Evolutionary conservation across 2,113 vertebrate genomes (phyloP).

Genomic region (Mobula hypostoma): DNA sequence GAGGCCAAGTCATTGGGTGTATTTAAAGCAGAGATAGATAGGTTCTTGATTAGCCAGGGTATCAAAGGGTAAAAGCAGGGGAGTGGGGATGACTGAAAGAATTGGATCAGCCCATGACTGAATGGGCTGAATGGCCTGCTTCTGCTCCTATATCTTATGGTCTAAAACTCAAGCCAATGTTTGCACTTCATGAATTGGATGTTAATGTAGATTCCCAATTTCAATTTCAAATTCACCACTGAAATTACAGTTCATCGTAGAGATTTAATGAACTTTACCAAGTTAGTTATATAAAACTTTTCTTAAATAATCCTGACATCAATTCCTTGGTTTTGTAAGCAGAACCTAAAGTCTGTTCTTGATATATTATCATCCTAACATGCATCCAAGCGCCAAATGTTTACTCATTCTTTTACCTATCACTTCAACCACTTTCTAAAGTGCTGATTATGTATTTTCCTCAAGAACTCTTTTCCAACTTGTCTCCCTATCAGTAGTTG

Average conservation of each 20-base stretch:
- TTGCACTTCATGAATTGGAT: background rate
- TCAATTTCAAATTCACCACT: background rate
- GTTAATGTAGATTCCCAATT: background rate
- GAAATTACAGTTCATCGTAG: background rate
- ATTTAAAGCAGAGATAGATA: too few relatives aligned
- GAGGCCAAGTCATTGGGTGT: too few relatives aligned
- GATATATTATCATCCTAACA: background rate
- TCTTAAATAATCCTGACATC: background rate
- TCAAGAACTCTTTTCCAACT: background rate
- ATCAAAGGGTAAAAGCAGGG: too few relatives aligned
- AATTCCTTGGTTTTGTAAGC: background rate
- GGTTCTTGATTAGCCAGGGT: too few relatives aligned
- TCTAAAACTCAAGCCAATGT: background rate
- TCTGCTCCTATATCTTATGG: too few relatives aligned
- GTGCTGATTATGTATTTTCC: background rate
- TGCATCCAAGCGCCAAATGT: background rate
- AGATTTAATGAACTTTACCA: background rate
- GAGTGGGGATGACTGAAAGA: too few relatives aligned
- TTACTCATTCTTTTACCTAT: background rate
- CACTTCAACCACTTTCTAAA: background rate
- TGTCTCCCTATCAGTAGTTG: background rate
- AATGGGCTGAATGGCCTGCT: too few relatives aligned
- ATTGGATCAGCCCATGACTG: too few relatives aligned
- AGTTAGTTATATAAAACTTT: background rate
- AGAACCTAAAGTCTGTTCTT: background rate